These are phyloP conservation scores for Phenganax stokvisi DNA, from an alignment of 92 coral and sea anemone genomes.

Conservation along the genomic window DNA sequence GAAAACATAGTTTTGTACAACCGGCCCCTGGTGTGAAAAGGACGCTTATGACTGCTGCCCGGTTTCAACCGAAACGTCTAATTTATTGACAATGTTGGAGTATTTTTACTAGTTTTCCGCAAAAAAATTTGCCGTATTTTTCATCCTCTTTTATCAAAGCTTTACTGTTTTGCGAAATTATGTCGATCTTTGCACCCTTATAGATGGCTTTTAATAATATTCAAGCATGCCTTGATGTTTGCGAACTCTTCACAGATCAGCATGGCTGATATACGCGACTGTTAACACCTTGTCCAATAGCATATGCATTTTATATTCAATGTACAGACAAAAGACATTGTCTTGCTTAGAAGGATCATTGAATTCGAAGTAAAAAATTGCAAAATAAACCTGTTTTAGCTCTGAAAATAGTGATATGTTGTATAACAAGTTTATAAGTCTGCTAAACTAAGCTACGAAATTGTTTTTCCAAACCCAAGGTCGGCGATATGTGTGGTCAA, in stretches of 20 bases:
- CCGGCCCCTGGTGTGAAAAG: too few species aligned
- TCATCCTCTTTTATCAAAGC: too few species aligned
- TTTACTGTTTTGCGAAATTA: too few species aligned
- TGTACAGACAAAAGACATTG: constrained; percentile 7
- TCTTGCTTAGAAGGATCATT: neutral
- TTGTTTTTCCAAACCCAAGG: neutral
- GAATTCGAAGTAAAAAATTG: neutral
- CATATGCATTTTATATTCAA: neutral
- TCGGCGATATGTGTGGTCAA: neutral
- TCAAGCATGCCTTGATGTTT: neutral
- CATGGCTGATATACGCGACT: constrained; percentile 1
- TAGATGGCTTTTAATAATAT: too few species aligned
- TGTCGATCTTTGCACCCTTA: too few species aligned
- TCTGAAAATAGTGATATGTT: neutral
- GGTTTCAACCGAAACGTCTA: too few species aligned
- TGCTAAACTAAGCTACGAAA: neutral
- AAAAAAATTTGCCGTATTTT: too few species aligned
- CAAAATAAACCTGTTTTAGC: neutral
- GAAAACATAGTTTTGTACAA: too few species aligned
- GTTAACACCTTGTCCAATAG: constrained; percentile 4
- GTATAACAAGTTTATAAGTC: neutral
- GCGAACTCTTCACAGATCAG: neutral
- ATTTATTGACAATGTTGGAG: too few species aligned
- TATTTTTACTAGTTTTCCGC: too few species aligned
- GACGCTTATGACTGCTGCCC: too few species aligned